A percentile compares a stretch with the other conserved stretches of the same genome.
phyloP scores from a whole-genome alignment of 2,888 invertebrate species.

The Leucania comma region DNA sequence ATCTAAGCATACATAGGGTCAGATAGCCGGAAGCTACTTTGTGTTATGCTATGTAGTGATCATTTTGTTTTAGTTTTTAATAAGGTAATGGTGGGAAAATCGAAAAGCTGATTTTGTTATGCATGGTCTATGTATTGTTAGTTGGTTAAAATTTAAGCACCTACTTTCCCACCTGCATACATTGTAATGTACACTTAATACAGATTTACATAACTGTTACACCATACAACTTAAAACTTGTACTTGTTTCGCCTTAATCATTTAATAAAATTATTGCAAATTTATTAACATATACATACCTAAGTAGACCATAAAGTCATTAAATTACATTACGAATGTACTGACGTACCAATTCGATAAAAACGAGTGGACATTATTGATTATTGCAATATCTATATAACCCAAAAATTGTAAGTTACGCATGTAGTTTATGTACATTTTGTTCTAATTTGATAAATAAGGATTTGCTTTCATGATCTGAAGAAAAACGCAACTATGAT shows the following conservation, averaged over 20 bases:
- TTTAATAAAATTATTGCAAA: constrained; percentile 22
- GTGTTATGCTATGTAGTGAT: too few relatives aligned
- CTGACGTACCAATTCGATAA: not conserved
- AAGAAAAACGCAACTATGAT: not conserved
- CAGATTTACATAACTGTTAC: constrained; percentile 12
- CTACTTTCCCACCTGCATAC: not conserved
- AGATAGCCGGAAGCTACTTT: too few relatives aligned
- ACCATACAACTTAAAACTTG: not conserved
- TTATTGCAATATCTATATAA: not conserved
- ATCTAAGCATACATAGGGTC: too few relatives aligned
- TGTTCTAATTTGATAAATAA: too few relatives aligned
- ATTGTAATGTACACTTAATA: not conserved
- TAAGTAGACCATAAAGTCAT: not conserved
- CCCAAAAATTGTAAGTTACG: not conserved
- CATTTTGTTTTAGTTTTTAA: too few relatives aligned
- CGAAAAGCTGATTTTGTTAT: too few relatives aligned
- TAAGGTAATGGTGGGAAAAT: not conserved
- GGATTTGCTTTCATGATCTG: not conserved
- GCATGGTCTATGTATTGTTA: too few relatives aligned
- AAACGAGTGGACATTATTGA: not conserved
- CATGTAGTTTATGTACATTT: too few relatives aligned
- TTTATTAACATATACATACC: not conserved
- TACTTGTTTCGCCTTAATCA: not conserved
- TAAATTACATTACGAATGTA: not conserved
- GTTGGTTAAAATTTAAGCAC: not conserved